These are phyloP conservation scores for Leptopilina drosophilae DNA, from an alignment of 2,888 invertebrate genomes.

Conservation along the genomic window DNA sequence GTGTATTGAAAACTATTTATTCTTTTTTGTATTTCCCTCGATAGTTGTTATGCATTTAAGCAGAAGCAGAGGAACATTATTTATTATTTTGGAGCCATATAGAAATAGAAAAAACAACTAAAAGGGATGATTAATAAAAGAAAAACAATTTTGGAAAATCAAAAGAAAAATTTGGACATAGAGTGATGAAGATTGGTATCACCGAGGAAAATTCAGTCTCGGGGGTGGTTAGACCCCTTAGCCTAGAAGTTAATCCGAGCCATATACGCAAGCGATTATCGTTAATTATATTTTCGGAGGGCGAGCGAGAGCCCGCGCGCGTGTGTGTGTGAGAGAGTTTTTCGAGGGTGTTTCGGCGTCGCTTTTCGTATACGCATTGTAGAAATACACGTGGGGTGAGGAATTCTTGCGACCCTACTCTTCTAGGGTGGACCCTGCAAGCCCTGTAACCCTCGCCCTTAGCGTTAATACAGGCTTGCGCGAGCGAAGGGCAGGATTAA, in stretches of 20 bases:
- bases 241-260: constrained; percentile 70
- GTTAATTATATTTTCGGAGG: constrained; percentile 76
- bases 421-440: constrained; percentile 42
- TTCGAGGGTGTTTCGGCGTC: constrained; percentile 56
- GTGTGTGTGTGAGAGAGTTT: constrained; percentile 55
- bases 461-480: constrained; percentile 73
- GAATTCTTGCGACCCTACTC: constrained; percentile 47
- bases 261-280: constrained; percentile 76
- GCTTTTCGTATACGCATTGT: constrained; percentile 55
- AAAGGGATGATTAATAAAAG: neutral
- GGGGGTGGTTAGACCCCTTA: constrained; percentile 51
- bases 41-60: too few species aligned
- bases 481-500: constrained; percentile 81
- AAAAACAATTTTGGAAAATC: constrained; percentile 26
- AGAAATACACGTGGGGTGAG: constrained; percentile 51
- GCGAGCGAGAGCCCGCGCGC: constrained; percentile 57
- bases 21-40: too few species aligned
- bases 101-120: neutral
- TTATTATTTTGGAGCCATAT: neutral
- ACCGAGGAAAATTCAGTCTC: constrained; percentile 22
- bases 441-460: constrained; percentile 61
- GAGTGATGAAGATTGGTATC: constrained; percentile 31
- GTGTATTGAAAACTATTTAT: too few species aligned
- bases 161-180: constrained; percentile 30
- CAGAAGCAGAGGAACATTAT: too few species aligned